Evolutionary conservation across 37 sponge, comb jelly and placozoan species (phyloP).

Genomic region (Crambe crambe): DNA sequence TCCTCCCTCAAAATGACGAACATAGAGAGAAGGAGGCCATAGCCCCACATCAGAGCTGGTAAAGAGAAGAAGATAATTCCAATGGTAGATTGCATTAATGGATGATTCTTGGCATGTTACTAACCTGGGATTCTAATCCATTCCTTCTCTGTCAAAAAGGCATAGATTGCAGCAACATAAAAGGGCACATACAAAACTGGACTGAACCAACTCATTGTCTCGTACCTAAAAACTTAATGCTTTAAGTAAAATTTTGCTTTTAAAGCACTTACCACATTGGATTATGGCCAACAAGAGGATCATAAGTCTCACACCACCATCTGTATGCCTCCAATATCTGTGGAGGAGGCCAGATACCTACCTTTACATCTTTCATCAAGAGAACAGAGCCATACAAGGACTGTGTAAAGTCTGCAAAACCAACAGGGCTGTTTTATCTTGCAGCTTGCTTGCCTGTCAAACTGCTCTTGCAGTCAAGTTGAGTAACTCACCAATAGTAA

Average conservation of each 20-base stretch:
- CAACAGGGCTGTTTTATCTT: background rate
- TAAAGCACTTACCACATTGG: slow-evolving; percentile 73
- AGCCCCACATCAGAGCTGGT: slow-evolving; percentile 82
- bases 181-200: slow-evolving; percentile 80
- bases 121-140: slow-evolving; percentile 89
- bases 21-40: slow-evolving; percentile 74
- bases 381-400: slow-evolving; percentile 51
- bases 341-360: slow-evolving; percentile 74
- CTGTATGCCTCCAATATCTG: slow-evolving; percentile 36
- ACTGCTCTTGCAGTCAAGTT: no score
- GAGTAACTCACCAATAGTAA: slow-evolving; percentile 87
- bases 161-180: slow-evolving; percentile 82
- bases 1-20: slow-evolving; percentile 62
- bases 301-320: slow-evolving; percentile 88
- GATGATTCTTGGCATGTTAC: background rate
- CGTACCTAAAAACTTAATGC: slow-evolving; percentile 55
- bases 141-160: slow-evolving; percentile 74
- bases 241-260: background rate
- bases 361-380: slow-evolving; percentile 29
- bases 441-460: background rate
- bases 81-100: background rate
- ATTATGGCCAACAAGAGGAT: slow-evolving; percentile 71
- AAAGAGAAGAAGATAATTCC: background rate
- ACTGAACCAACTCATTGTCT: slow-evolving; percentile 74
- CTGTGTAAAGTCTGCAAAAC: slow-evolving; percentile 66